A percentile compares a stretch with the other conserved stretches of the same genome.
Conservation (phyloP, 2,113 vertebrate genomes). For the Noturus placidus region DNA sequence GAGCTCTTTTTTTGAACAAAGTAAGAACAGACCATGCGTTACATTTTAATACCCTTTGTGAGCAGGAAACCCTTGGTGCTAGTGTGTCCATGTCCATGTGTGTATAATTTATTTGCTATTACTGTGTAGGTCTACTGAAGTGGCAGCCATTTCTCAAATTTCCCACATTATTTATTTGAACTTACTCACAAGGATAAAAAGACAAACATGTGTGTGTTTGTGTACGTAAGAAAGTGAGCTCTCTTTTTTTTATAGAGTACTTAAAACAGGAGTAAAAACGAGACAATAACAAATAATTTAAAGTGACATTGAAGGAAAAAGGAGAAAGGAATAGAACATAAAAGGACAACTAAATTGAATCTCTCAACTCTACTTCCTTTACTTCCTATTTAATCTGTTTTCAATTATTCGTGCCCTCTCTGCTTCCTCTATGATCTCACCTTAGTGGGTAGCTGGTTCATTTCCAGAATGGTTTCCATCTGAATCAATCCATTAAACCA, state of each 20-base stretch:
- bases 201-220: not conserved
- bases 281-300: not conserved
- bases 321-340: not conserved
- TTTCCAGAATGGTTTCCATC: slow-evolving; percentile 8
- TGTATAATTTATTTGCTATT: slow-evolving; percentile 18
- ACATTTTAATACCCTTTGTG: slow-evolving; percentile 4
- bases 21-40: not conserved
- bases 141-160: slow-evolving; percentile 12
- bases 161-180: slow-evolving; percentile 10
- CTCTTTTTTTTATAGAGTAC: not conserved
- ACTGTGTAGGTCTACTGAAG: not conserved
- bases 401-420: not conserved
- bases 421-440: not conserved
- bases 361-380: not conserved
- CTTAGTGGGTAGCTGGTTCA: not conserved
- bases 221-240: not conserved
- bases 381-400: not conserved
- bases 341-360: not conserved
- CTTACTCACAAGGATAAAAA: not conserved
- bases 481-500: not conserved
- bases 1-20: not conserved
- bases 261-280: not conserved
- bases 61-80: not conserved
- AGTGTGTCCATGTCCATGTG: not conserved
- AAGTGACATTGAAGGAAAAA: not conserved